Evolutionary conservation across 2,113 vertebrate genomes (phyloP), one percentile per base, ranked within the genome.

Genomic region (Ptilonorhynchus violaceus): DNA sequence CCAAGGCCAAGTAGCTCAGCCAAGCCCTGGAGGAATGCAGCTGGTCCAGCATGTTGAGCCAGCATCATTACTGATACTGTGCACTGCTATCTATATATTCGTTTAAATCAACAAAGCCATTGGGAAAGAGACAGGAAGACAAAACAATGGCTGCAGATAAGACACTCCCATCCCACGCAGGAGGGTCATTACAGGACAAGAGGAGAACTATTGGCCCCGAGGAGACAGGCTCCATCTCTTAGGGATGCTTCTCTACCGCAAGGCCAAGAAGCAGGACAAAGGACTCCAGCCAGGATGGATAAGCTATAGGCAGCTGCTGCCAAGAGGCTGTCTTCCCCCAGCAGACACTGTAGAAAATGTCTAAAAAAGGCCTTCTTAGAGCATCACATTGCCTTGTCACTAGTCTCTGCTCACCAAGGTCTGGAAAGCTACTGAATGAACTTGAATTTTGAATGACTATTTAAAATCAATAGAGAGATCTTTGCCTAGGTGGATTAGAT

Each of bases 121-220:
- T 81, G 76, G 64, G 83, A 96, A 95, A 67, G 92, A 92, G 89
- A 41, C 91, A 91, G 91, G 94, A 95, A 97, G 91, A 92, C 76
- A 95, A 93, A 95, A 96, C 89, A 96, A 74, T 94, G 73, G 64
- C 74, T 64, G 31, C 53, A 91, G 94, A 97, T 87, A 93, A 96
- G 84, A 67, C 30, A 44, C 53, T 87, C 68, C 60, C 80, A 63
- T 56, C 59, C 84, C 74, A 80, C 5, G 0, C 33, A 78, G 64
- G 55, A 77, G 89, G 83, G 92, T 88, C 72, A 91, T 47, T 92
- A 81, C 52, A 84, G 89, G 89, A 86, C 76, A 83, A 59, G 37
- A 84, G 22, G 31, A 76, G 66, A 89, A 49, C 62, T 85, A 7
- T 4, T 76, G 70, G 64, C 81, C 69, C 5, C 0, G 0, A 89